Evolutionary conservation across 2,797 vertebrate species (phyloP).

Genomic region (Sebastes itinus): DNA sequence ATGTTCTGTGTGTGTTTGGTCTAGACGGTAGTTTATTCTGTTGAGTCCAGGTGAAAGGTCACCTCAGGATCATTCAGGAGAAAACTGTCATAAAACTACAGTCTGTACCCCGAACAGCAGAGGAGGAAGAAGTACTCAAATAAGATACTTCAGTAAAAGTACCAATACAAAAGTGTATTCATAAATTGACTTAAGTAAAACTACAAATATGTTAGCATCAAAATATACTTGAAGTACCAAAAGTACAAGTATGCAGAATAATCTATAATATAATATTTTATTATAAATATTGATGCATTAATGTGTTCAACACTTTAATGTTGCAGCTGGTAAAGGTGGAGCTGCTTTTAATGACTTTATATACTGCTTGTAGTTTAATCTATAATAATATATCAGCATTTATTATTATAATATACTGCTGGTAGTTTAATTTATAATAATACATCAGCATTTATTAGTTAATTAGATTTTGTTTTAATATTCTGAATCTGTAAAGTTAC

Average conservation of each 20-base stretch:
- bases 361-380: too few relatives aligned
- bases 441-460: background rate
- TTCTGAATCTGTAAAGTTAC: background rate
- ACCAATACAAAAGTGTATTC: background rate
- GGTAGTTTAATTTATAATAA: too few relatives aligned
- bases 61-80: background rate
- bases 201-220: background rate
- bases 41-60: constrained; percentile 3
- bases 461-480: background rate
- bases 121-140: background rate
- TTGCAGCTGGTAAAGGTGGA: too few relatives aligned
- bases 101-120: background rate
- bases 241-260: background rate
- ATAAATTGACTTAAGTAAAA: background rate
- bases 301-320: too few relatives aligned
- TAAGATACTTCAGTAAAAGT: background rate
- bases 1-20: background rate
- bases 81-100: background rate
- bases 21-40: background rate
- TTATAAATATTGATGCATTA: too few relatives aligned
- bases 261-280: too few relatives aligned
- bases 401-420: background rate
- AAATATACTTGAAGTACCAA: background rate
- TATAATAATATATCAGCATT: background rate
- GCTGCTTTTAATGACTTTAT: too few relatives aligned